A percentile compares a stretch with the other conserved stretches of the same genome.
Evolutionary conservation across 2,888 invertebrate species (phyloP).

Genomic region (Limnephilus rhombicus): DNA sequence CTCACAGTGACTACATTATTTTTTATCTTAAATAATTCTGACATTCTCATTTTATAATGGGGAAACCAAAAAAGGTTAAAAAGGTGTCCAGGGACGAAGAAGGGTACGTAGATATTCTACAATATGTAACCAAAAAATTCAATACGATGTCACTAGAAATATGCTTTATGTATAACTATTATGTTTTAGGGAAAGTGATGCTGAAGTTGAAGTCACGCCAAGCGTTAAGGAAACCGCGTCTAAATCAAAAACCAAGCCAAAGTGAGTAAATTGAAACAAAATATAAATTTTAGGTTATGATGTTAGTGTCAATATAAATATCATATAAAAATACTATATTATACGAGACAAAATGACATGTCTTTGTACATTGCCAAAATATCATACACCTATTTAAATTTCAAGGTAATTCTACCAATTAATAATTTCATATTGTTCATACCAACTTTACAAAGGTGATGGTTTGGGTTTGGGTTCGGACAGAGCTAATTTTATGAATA

Average conservation of each 20-base stretch:
- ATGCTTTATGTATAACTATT: conserved; percentile 52
- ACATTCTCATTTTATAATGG: conserved; percentile 76
- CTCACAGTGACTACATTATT: conserved; percentile 16
- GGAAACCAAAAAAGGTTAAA: conserved; percentile 90
- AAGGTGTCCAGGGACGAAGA: conserved; percentile 86
- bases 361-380: conserved; percentile 38
- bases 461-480: neutral
- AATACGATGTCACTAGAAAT: conserved; percentile 32
- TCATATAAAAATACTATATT: conserved; percentile 10
- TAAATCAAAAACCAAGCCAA: conserved; percentile 68
- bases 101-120: conserved; percentile 78
- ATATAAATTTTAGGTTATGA: conserved; percentile 33
- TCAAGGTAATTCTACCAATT: conserved; percentile 45
- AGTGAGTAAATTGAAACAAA: conserved; percentile 29
- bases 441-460: neutral
- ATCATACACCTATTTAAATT: neutral
- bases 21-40: conserved; percentile 16
- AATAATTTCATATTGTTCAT: neutral
- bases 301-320: conserved; percentile 8
- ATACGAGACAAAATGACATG: conserved; percentile 4
- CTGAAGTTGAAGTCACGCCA: conserved; percentile 74
- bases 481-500: neutral
- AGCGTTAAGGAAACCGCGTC: conserved; percentile 72
- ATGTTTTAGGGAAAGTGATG: conserved; percentile 81
- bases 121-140: conserved; percentile 69